These are phyloP conservation scores for Cyclophora albipunctata DNA, from an alignment of 2,888 invertebrate genomes.

Conservation along the genomic window DNA sequence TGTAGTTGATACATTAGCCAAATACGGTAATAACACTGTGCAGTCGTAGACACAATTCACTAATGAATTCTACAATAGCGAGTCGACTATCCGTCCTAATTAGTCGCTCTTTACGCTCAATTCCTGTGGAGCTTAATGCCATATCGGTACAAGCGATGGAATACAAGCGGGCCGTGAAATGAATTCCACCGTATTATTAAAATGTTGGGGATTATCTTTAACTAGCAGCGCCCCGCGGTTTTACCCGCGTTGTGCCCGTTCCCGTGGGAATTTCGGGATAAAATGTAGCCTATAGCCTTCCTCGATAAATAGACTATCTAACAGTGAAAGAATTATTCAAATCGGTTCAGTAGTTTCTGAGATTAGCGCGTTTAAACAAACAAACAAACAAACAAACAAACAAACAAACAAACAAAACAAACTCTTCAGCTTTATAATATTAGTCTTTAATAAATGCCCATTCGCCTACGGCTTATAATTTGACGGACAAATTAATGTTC, in stretches of 20 bases:
- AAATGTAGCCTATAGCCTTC: too few species aligned
- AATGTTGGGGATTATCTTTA: slow-evolving; percentile 19
- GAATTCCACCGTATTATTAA: slow-evolving; percentile 9
- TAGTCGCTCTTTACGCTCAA: slow-evolving; percentile 53
- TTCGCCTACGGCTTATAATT: slow-evolving; percentile 35
- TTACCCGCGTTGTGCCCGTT: too few species aligned
- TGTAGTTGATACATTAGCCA: slow-evolving; percentile 26
- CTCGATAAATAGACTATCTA: too few species aligned
- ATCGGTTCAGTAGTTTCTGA: too few species aligned
- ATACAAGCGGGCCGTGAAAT: slow-evolving; percentile 20
- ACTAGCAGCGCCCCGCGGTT: too few species aligned
- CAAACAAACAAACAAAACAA: too few species aligned
- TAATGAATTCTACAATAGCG: slow-evolving; percentile 58
- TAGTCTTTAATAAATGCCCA: slow-evolving; percentile 17
- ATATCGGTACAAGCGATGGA: slow-evolving; percentile 32
- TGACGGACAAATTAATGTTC: slow-evolving; percentile 48
- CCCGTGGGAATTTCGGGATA: too few species aligned
- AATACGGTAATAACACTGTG: slow-evolving; percentile 37
- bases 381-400: too few species aligned
- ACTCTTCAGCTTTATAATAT: too few species aligned
- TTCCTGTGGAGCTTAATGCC: slow-evolving; percentile 41
- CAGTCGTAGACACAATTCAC: slow-evolving; percentile 37
- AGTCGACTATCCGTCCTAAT: slow-evolving; percentile 51
- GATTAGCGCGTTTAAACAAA: too few species aligned
- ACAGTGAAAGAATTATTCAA: too few species aligned